Base-by-base conservation (phyloP, 2,797 vertebrate species). In the Lophotriccus pileatus region DNA sequence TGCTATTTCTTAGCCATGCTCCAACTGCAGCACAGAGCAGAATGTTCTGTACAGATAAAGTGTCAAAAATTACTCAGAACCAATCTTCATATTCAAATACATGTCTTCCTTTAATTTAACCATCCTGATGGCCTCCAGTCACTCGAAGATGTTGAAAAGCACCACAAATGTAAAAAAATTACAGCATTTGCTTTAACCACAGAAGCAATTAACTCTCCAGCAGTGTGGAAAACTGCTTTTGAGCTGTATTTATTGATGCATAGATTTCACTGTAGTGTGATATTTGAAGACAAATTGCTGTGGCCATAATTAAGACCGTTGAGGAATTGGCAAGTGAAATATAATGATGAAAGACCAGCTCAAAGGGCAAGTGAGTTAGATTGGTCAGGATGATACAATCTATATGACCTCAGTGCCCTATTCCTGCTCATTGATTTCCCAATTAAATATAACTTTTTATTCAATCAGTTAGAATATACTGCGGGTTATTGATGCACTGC, bases 221-320 rank as follows among this genome's bases (percentile, higher is more conserved):
- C 91, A 97, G 95, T 94, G 96, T 97, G 94, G 96, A 97, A 98
- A 98, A 98, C 96, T 94, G n/a, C 93, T 95, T 97, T 97, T 97
- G 97, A 98, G 92, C 87, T 90, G 89, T 96, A 97, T 97, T 98
- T 98, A 98, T 98, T 46, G 96, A 98, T 98, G 97, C 97, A 97
- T 94, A 96, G 97, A 97, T 98, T 98, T 96, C 96, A 98, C 94
- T 79, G 90, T 60, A 80, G 94, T 97, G 96, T 97, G 97, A 98
- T 98, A 98, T 98, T 97, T 97, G 97, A 98, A 98, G 97, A 97
- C 94, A 97, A 98, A 98, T 97, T 97, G 81, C 96, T 93, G 62
- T 95, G 92, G 84, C 97, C 90, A 72, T 97, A 98, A 98, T 98
- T 97, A 98, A 98, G 96, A 95, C 75, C 6, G 43, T 39, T 90